Percentiles rank a stretch among this genome's conserved stretches.
phyloP scores from a whole-genome alignment of 2,113 vertebrate genomes.

The Hippocampus zosterae region DNA sequence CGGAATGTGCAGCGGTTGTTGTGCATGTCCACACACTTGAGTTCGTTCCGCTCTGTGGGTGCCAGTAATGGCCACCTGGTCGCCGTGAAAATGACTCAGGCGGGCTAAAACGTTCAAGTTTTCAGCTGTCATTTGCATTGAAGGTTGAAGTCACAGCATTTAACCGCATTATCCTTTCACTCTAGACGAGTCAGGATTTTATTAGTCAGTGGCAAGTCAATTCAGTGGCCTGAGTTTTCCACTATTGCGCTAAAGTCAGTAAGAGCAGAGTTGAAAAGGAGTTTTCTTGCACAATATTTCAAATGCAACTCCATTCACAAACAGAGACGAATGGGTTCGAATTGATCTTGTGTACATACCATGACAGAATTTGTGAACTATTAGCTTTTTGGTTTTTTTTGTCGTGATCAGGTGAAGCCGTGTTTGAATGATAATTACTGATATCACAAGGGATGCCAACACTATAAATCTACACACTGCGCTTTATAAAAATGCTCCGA shows the following conservation, averaged over 20 bases:
- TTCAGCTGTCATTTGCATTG: conserved; percentile 6
- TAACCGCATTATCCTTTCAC: not conserved
- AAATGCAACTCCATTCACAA: not conserved
- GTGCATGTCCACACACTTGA: not conserved
- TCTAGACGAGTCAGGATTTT: not conserved
- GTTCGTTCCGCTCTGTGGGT: not conserved
- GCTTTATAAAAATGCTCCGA: no score
- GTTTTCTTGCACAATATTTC: not conserved
- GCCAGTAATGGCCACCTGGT: not conserved
- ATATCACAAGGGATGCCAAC: no score
- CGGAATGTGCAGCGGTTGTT: not conserved
- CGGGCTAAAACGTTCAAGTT: conserved; percentile 17
- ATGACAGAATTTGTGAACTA: not conserved
- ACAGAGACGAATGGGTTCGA: not conserved
- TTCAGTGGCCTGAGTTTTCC: not conserved
- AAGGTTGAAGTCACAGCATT: not conserved
- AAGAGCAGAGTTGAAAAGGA: not conserved
- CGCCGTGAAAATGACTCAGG: not conserved
- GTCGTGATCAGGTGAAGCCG: no score
- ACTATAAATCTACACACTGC: no score
- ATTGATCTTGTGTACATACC: not conserved
- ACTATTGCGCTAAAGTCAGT: not conserved
- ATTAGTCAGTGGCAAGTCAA: conserved; percentile 13
- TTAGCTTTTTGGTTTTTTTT: no score
- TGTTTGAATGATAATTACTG: no score